Base-by-base conservation (phyloP, 2,888 invertebrate species). In the Adineta ricciae region DNA sequence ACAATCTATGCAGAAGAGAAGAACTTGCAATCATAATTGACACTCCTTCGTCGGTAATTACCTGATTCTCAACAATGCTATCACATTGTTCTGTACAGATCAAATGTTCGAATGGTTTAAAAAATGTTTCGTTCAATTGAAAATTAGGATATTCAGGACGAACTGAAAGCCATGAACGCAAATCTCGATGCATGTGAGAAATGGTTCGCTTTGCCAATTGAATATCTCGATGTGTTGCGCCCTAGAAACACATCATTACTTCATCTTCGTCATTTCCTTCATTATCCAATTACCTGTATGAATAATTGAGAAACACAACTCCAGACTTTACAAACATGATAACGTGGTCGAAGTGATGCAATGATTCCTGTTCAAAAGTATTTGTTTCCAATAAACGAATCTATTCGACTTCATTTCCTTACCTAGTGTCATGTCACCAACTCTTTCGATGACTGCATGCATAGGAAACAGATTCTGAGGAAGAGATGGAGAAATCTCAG, bases 41-140 rank as follows among this genome's bases (percentile, higher is more conserved):
- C 56, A 27, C 27, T 27, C 14, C 92, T 88, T 93, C 93, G 92
- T 96, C 11, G 46, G 5, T 5, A 46, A 46, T 8, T 46, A 73
- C 73, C 38, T 78, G 78, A 78, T 78, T 78, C 41, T 78, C 78
- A 11, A 78, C 95, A 90, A 97, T 97, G 86, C 94, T 93, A 90
- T 96, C 96, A 90, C 96, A 96, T 19, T 96, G 92, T 89, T 97
- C 97, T 88, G 96, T 92, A 89, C 96, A 96, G 0, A 97, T 92
- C 72, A 97, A 93, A 89, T 96, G 96, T 91, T 97, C 96, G 89
- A 96, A 96, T 0, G 97, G 96, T 89, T 97, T 96, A 87, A 97
- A 93, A 16, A 97, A 92, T 0, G 96, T 95, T 90, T 97, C 97
- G 89, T 97, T 96, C 90, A 97, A 96, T 90, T 97, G 96, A 91